Evolutionary conservation across 2,888 invertebrate species (phyloP).

Genomic region (Odontothrips loti): DNA sequence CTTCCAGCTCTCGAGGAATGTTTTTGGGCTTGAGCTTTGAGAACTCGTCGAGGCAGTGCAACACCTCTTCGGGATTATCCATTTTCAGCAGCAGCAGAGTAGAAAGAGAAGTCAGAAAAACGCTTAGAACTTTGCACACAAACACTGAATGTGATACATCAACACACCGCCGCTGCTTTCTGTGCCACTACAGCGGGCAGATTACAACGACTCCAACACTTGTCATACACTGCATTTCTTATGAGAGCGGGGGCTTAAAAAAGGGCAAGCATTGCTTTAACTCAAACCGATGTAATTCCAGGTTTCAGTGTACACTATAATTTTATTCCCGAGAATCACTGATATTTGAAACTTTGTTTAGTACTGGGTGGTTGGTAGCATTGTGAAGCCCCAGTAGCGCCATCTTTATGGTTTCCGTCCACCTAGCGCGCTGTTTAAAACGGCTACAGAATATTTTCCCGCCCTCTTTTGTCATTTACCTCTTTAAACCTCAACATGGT

Average conservation of each 20-base stretch:
- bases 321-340: too few species aligned
- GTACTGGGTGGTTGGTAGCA: not conserved
- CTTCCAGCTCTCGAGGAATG: constrained; percentile 83
- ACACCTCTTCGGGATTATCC: constrained; percentile 82
- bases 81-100: constrained; percentile 46
- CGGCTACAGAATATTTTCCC: not conserved
- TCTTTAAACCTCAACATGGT: too few species aligned
- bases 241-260: too few species aligned
- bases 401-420: not conserved
- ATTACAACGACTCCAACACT: too few species aligned
- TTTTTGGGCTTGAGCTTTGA: constrained; percentile 72
- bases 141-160: constrained; percentile 25
- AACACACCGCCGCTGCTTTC: constrained; percentile 18
- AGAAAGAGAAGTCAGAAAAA: not conserved
- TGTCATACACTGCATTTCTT: too few species aligned
- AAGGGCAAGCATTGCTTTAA: not conserved
- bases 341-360: not conserved
- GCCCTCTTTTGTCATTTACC: not conserved
- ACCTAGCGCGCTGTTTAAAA: not conserved
- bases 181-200: not conserved
- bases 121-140: constrained; percentile 7
- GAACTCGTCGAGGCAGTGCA: constrained; percentile 78
- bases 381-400: not conserved
- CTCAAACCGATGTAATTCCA: not conserved
- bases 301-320: not conserved